phyloP scores from a whole-genome alignment of 2,797 vertebrate genomes.

The Centropyge bicolor region DNA sequence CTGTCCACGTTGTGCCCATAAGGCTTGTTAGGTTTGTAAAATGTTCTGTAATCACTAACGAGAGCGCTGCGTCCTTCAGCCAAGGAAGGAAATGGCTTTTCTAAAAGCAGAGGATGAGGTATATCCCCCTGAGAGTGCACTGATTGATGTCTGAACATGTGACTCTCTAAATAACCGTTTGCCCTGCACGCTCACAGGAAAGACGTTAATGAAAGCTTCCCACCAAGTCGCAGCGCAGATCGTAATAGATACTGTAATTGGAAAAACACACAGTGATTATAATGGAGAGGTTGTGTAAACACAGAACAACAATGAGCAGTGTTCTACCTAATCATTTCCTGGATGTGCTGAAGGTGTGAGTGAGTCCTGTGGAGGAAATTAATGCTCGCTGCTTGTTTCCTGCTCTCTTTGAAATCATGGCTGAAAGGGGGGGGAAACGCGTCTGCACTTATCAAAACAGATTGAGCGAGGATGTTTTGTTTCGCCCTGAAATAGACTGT shows the following conservation, averaged over 20 bases:
- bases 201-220: constrained; percentile 35
- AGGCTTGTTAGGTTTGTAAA: constrained; percentile 33
- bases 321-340: constrained; percentile 5
- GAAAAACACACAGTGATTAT: constrained; percentile 40
- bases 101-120: constrained; percentile 41
- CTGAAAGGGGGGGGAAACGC: constrained; percentile 43
- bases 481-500: constrained; percentile 42
- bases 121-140: constrained; percentile 38
- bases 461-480: constrained; percentile 36
- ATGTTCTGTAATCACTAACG: constrained; percentile 21
- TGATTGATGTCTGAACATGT: constrained; percentile 53
- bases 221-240: constrained; percentile 9
- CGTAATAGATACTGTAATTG: constrained; percentile 25
- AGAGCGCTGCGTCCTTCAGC: constrained; percentile 2
- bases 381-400: constrained; percentile 35
- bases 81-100: constrained; percentile 56
- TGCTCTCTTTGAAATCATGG: not conserved
- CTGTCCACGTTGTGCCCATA: not conserved
- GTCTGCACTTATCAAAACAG: constrained; percentile 41
- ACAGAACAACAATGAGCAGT: not conserved
- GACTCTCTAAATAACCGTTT: constrained; percentile 52
- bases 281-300: not conserved
- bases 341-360: not conserved
- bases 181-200: constrained; percentile 32
- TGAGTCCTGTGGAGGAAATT: constrained; percentile 36